Conservation (phyloP, 2,797 vertebrate species). For the Artibeus lituratus region DNA sequence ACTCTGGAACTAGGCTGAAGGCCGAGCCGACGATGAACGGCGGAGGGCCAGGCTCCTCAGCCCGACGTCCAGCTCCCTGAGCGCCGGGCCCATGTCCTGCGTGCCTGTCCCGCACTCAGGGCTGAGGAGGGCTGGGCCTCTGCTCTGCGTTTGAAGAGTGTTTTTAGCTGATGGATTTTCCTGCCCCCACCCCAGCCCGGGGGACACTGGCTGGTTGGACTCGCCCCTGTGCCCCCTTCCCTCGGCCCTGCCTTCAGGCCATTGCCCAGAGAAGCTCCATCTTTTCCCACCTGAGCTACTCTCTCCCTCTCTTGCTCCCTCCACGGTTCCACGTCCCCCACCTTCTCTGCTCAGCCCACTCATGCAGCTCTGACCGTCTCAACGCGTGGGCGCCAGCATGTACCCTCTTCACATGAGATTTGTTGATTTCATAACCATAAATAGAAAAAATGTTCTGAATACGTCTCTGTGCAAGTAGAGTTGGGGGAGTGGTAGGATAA, state of each 20-base stretch:
- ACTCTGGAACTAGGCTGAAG: not conserved
- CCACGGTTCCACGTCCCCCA: not conserved
- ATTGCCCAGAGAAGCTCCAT: not conserved
- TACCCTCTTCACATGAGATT: constrained; percentile 58
- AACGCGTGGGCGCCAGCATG: not conserved
- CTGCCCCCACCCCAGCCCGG: not conserved
- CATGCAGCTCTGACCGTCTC: constrained; percentile 14
- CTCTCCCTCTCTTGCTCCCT: too few relatives aligned
- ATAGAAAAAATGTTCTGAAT: constrained; percentile 65
- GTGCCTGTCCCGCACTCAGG: not conserved
- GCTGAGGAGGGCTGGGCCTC: not conserved
- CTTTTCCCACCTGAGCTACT: not conserved
- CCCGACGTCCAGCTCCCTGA: not conserved
- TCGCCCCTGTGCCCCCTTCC: not conserved
- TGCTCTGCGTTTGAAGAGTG: not conserved
- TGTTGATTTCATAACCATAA: constrained; percentile 75
- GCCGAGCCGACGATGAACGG: not conserved
- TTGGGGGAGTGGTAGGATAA: constrained; percentile 35
- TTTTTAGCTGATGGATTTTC: not conserved
- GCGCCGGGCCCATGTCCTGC: not conserved
- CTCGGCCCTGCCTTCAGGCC: not conserved
- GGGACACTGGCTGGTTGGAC: not conserved
- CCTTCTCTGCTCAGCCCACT: not conserved
- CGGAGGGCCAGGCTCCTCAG: not conserved
- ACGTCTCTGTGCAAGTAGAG: constrained; percentile 27